A percentile compares a stretch with the other conserved stretches of the same genome.
These are phyloP conservation scores for Oophaga sylvatica DNA, from an alignment of 2,797 vertebrate genomes.

Conservation along the genomic window DNA sequence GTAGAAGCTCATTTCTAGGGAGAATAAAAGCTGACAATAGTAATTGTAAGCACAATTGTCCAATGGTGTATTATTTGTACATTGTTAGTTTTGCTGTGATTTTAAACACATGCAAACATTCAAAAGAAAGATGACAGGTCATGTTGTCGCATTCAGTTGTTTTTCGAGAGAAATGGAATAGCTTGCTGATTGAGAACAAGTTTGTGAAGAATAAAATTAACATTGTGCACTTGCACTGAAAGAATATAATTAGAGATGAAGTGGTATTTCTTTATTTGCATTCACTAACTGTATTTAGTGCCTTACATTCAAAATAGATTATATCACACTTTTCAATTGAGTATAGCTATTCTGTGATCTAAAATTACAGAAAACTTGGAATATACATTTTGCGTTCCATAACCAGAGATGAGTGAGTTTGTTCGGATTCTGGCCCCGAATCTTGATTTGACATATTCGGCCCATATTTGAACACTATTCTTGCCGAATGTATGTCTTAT, in stretches of 20 bases:
- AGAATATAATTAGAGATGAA: neutral
- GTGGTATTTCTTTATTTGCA: neutral
- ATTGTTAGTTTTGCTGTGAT: neutral
- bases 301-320: neutral
- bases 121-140: conserved; percentile 10
- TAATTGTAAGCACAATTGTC: conserved; percentile 46
- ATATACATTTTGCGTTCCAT: no score
- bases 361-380: neutral
- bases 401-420: no score
- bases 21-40: conserved; percentile 52
- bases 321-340: neutral
- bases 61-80: conserved; percentile 27
- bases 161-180: neutral
- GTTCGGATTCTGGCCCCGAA: no score
- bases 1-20: conserved; percentile 42
- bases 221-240: neutral
- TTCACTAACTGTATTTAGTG: neutral
- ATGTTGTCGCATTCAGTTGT: neutral
- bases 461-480: no score
- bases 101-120: conserved; percentile 19
- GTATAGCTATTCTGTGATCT: neutral
- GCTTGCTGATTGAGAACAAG: neutral
- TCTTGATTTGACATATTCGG: no score
- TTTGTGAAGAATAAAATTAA: neutral
- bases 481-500: no score